These are phyloP conservation scores for Teleopsis dalmanni DNA, from an alignment of 1,140 invertebrate species.

Conservation along the genomic window DNA sequence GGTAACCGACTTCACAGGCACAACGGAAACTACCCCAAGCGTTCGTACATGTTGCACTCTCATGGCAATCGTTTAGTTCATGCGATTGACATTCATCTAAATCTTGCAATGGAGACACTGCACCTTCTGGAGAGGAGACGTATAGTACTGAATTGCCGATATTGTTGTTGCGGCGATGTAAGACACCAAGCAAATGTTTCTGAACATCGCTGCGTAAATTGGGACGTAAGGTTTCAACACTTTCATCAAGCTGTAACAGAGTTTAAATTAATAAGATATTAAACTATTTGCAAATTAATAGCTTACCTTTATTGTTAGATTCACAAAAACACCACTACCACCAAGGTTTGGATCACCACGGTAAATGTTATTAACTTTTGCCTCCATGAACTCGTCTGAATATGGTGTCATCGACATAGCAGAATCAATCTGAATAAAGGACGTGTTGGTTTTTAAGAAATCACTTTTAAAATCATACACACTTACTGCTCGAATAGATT, in stretches of 20 bases:
- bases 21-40: conserved; percentile 83
- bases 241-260: conserved; percentile 51
- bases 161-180: conserved; percentile 73
- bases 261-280: not conserved
- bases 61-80: conserved; percentile 87
- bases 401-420: conserved; percentile 85
- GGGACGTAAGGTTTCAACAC: conserved; percentile 57
- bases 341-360: conserved; percentile 57
- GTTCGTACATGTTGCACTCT: conserved; percentile 78
- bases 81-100: conserved; percentile 79
- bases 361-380: conserved; percentile 75
- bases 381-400: conserved; percentile 74
- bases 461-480: not conserved
- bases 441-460: no score
- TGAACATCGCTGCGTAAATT: conserved; percentile 68
- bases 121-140: conserved; percentile 70
- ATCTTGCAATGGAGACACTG: conserved; percentile 68
- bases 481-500: conserved; percentile 74
- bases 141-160: conserved; percentile 76
- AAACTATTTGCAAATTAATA: not conserved
- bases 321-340: conserved; percentile 69
- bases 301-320: conserved; percentile 65
- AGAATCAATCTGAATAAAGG: conserved; percentile 62
- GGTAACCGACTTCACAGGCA: conserved; percentile 69
- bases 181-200: conserved; percentile 73